These are phyloP conservation scores for Neodiprion pinetum DNA, from an alignment of 1,140 invertebrate species.

Conservation along the genomic window DNA sequence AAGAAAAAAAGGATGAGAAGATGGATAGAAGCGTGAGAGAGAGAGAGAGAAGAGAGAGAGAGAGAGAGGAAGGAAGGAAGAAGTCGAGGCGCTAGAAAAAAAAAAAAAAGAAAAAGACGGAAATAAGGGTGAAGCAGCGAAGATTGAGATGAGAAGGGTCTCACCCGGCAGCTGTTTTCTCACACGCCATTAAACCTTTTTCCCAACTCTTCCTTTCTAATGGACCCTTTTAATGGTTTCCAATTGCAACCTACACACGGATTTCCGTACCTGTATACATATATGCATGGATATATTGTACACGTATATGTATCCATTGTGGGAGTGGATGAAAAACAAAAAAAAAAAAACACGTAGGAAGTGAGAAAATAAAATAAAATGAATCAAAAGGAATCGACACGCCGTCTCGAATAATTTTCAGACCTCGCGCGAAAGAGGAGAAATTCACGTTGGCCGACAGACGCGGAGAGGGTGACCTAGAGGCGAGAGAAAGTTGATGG, in stretches of 20 bases:
- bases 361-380: conserved; percentile 1
- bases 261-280: no score
- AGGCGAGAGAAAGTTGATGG: background rate
- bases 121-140: background rate
- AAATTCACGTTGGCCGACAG: background rate
- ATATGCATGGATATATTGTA: background rate
- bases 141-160: conserved; percentile 1
- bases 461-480: background rate
- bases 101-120: conserved; percentile 16
- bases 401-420: background rate
- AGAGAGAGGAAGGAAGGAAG: conserved; percentile 10
- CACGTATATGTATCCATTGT: background rate
- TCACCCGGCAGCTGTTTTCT: conserved; percentile 10
- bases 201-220: conserved; percentile 4
- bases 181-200: conserved; percentile 12
- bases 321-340: background rate
- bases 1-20: background rate
- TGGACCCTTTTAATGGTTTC: conserved; percentile 7
- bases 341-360: conserved; percentile 17
- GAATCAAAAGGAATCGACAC: conserved; percentile 20
- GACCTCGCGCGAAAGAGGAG: background rate
- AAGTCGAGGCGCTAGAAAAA: background rate
- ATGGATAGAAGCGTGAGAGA: background rate
- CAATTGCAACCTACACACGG: background rate
- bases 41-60: background rate